Evolutionary conservation across 2,113 vertebrate species (phyloP).

Genomic region (Gymnarchus niloticus): DNA sequence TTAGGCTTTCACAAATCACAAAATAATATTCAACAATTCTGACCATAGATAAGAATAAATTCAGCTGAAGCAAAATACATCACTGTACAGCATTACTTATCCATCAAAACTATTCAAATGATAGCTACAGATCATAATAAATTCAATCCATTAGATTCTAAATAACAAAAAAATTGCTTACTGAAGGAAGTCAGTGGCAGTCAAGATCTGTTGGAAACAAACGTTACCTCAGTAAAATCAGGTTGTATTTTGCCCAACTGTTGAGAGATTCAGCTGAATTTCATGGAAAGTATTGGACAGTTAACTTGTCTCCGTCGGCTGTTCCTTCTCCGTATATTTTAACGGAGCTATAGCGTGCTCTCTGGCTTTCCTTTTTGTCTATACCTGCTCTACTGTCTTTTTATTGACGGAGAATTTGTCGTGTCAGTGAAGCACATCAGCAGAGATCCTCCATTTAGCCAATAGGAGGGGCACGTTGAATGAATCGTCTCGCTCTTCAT

Average conservation of each 20-base stretch:
- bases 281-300: neutral
- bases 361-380: conserved; percentile 37
- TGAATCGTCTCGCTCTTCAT: conserved; percentile 36
- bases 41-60: neutral
- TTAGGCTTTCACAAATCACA: neutral
- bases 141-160: neutral
- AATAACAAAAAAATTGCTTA: neutral
- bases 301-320: neutral
- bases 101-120: neutral
- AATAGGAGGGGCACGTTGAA: conserved; percentile 50
- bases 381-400: conserved; percentile 40
- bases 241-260: conserved; percentile 15
- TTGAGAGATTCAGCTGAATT: neutral
- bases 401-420: conserved; percentile 47
- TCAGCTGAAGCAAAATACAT: neutral
- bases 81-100: neutral
- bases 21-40: neutral
- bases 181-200: neutral
- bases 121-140: neutral
- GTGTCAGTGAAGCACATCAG: conserved; percentile 51
- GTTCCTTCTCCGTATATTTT: neutral
- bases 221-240: conserved; percentile 47
- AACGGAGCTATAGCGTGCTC: conserved; percentile 29
- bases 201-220: neutral
- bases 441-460: conserved; percentile 44